phyloP scores from a whole-genome alignment of 2,113 vertebrate species.

The Astur gentilis region DNA sequence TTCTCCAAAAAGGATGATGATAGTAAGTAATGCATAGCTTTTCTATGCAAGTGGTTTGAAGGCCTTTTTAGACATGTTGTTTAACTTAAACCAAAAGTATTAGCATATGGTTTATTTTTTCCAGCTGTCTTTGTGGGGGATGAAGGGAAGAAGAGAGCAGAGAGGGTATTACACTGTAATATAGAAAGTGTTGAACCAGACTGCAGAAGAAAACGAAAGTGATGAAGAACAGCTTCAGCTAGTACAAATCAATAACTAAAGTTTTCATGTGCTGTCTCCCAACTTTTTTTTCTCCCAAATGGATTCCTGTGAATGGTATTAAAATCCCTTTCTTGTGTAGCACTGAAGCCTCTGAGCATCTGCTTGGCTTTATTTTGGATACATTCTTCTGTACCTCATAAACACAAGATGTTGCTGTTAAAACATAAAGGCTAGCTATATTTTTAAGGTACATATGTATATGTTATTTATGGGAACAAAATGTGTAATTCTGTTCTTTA shows the following conservation, averaged over 20 bases:
- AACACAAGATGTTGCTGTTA: not conserved
- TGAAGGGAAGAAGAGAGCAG: not conserved
- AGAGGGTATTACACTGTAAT: not conserved
- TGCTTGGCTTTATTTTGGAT: not conserved
- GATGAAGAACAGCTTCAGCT: not conserved
- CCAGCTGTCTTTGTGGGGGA: not conserved
- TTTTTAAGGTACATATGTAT: not conserved
- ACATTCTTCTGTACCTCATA: not conserved
- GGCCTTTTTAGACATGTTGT: not conserved
- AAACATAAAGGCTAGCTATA: not conserved
- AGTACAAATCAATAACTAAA: not conserved
- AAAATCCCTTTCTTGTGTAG: not conserved
- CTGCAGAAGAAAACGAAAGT: not conserved
- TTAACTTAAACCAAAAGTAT: not conserved
- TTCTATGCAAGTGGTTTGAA: not conserved
- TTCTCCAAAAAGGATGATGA: not conserved
- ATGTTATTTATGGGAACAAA: not conserved
- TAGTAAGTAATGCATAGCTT: not conserved
- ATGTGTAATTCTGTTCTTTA: not conserved
- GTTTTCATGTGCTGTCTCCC: not conserved
- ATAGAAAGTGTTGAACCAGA: not conserved
- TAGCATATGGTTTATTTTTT: not conserved
- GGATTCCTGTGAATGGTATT: not conserved
- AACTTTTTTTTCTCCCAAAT: not conserved
- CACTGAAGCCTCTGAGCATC: not conserved